phyloP scores from a whole-genome alignment of 2,113 vertebrate genomes.

The Zosterops japonicus region DNA sequence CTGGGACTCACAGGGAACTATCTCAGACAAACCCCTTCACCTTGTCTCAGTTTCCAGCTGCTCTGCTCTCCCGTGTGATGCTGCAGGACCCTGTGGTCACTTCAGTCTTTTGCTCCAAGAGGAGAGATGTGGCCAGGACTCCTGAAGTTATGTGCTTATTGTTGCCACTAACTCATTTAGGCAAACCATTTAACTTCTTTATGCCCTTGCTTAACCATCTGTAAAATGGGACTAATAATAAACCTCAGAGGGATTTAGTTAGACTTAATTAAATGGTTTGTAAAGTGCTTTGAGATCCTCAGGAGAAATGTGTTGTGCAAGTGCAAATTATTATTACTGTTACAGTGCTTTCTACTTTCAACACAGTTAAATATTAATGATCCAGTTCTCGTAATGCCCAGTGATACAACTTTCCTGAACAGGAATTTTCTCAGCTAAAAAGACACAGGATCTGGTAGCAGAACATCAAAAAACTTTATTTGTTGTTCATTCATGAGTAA shows the following conservation, averaged over 20 bases:
- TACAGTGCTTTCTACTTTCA: conserved; percentile 60
- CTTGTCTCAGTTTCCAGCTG: neutral
- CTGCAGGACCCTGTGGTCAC: neutral
- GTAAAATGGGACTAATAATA: conserved; percentile 67
- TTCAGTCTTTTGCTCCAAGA: neutral
- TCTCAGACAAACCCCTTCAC: neutral
- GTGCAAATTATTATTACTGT: conserved; percentile 65
- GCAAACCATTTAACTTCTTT: conserved; percentile 66
- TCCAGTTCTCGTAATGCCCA: neutral
- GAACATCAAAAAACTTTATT: neutral
- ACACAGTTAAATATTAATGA: conserved; percentile 68
- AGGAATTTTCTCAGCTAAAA: neutral
- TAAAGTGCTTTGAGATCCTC: conserved; percentile 67
- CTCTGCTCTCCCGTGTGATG: neutral
- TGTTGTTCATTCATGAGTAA: neutral
- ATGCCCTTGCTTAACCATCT: conserved; percentile 67
- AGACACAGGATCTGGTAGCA: neutral
- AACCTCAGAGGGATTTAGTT: conserved; percentile 60
- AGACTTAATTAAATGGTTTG: conserved; percentile 69
- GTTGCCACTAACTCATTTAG: conserved; percentile 59
- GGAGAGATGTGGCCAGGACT: neutral
- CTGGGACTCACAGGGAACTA: rapidly evolving
- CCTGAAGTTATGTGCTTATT: neutral
- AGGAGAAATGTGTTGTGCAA: conserved; percentile 63
- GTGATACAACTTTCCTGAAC: conserved; percentile 6